Percentiles rank a stretch among this genome's conserved stretches.
phyloP scores from a whole-genome alignment of 2,797 vertebrate species.

The Danio tinwini region DNA sequence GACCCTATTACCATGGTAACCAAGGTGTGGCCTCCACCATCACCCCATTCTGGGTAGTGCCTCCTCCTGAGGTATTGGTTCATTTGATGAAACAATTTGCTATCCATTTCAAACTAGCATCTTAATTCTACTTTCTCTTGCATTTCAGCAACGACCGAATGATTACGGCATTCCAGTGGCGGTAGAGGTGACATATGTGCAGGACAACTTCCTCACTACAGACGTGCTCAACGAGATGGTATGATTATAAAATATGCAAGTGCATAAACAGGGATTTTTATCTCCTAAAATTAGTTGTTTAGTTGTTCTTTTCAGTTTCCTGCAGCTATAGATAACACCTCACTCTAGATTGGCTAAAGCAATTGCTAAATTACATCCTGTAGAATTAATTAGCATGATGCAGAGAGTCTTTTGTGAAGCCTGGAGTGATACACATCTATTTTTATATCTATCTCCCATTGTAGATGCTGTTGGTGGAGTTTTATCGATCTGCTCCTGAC shows the following conservation, averaged over 20 bases:
- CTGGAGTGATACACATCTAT: neutral
- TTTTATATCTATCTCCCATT: neutral
- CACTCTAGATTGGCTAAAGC: neutral
- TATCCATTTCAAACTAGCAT: neutral
- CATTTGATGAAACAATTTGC: neutral
- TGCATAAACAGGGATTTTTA: neutral
- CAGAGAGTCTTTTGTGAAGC: neutral
- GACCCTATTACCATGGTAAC: constrained; percentile 92
- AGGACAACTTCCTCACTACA: constrained; percentile 95
- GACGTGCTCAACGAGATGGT: constrained; percentile 98
- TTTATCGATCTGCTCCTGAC: constrained; percentile 90
- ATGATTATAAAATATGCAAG: constrained; percentile 28
- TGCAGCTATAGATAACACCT: neutral
- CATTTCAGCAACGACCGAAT: constrained; percentile 89
- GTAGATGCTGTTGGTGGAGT: constrained; percentile 92
- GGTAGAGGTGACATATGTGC: constrained; percentile 93
- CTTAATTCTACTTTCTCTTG: neutral
- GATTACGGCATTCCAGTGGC: constrained; percentile 97
- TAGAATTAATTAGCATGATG: constrained; percentile 9
- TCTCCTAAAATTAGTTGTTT: neutral
- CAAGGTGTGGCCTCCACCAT: constrained; percentile 91
- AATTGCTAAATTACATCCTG: neutral
- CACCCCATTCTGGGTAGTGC: constrained; percentile 95
- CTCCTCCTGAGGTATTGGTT: constrained; percentile 81
- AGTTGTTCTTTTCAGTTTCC: neutral